Base-by-base conservation (phyloP, 2,797 vertebrate genomes). In the Gila robusta region DNA sequence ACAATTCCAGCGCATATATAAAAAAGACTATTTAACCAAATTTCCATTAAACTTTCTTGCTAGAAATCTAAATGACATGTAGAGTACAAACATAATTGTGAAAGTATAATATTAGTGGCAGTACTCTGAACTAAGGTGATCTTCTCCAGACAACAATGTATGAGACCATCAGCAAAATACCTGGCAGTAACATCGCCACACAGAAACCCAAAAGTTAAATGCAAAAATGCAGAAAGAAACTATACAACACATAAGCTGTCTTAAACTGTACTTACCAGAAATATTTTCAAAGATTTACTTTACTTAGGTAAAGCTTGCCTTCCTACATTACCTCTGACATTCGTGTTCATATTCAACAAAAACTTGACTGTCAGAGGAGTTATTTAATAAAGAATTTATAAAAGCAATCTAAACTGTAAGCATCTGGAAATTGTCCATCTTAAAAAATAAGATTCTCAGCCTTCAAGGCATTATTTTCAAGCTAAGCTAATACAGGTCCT, bases 401-500 rank as follows among this genome's bases (percentile, higher is more conserved):
- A 37, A 70, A 39, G 19, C 17, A 39, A 39, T 39, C 4, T 39
- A 23, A 69, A 39, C 35, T 39, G 19, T 37, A 39, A 12, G 17
- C 19, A 2, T 39, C 19, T 70, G 2, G 9, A 23, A 23, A 11
- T 19, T 11, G 56, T 39, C 12, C 32, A 76, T 52, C 28, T 23
- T 39, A 37, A 14, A 78, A 37, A 7, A 39, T 26, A 26, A 59
- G 12, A 79, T 62, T 41, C 2, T 62, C 4, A 9, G 14, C 52
- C 12, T 78, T 62, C 14, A 66, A 32, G 39, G 28, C 11, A 64
- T 66, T 66, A 44, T 79, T 28, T 64, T 64, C n/a, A 66, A 80
- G 26, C 17, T 14, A n/a, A 54, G 0, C 1, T 3, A 49, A 49
- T 35, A 37, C n/a, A n/a, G n/a, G n/a, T n/a, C n/a, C n/a, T n/a